Conservation (phyloP, 2,888 invertebrate genomes). For the Anaspis maculata region DNA sequence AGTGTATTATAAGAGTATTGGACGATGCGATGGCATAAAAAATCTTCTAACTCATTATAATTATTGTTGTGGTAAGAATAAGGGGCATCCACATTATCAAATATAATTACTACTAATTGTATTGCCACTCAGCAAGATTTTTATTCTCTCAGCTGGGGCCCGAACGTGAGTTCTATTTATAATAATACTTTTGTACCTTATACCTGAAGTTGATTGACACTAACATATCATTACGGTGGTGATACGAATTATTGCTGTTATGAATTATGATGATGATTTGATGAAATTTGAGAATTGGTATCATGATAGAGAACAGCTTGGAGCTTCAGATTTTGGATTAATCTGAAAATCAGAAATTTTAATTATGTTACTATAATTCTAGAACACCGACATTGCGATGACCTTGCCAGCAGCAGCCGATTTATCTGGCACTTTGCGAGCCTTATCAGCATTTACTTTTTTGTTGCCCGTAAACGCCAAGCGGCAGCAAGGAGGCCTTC, state of each 20-base stretch:
- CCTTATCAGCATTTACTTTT: too few species aligned
- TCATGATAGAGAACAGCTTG: too few species aligned
- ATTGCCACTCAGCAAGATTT: slow-evolving; percentile 17
- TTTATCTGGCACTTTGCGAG: too few species aligned
- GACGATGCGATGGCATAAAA: slow-evolving; percentile 9
- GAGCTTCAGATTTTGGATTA: too few species aligned
- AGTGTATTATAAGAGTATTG: slow-evolving; percentile 14
- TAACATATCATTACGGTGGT: slow-evolving; percentile 13
- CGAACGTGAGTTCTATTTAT: slow-evolving; percentile 15
- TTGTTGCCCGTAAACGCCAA: too few species aligned
- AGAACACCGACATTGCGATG: too few species aligned
- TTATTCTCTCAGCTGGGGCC: slow-evolving; percentile 15
- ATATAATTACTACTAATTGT: slow-evolving; percentile 17
- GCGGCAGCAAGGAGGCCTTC: too few species aligned
- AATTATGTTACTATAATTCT: too few species aligned
- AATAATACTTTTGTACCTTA: slow-evolving; percentile 11
- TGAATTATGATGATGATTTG: too few species aligned
- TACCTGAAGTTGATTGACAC: slow-evolving; percentile 9
- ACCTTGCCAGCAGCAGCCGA: too few species aligned
- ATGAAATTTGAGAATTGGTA: slow-evolving; percentile 8
- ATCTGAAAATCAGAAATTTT: too few species aligned
- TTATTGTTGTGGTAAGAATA: slow-evolving; percentile 16
- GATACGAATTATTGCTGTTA: slow-evolving; percentile 10
- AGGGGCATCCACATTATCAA: slow-evolving; percentile 16
- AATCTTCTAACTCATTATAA: slow-evolving; percentile 15